Evolutionary conservation across 2,888 invertebrate species (phyloP).

Genomic region (Arrhopalites spinosus): DNA sequence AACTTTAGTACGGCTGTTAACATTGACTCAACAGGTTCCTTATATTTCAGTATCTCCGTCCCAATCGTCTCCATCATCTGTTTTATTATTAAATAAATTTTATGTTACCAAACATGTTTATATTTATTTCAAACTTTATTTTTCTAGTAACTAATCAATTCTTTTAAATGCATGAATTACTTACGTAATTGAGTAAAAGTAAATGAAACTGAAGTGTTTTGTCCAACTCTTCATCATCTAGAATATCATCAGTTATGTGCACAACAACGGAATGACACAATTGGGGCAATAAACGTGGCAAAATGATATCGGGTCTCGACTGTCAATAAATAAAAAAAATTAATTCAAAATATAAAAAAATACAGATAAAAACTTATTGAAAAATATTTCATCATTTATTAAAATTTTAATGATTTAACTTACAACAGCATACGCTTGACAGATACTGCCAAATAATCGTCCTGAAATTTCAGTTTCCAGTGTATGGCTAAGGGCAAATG

Average conservation of each 20-base stretch:
- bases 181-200: constrained; percentile 72
- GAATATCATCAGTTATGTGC: constrained; percentile 68
- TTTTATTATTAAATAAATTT: neutral
- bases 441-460: constrained; percentile 74
- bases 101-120: neutral
- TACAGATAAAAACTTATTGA: neutral
- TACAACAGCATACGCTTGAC: constrained; percentile 65
- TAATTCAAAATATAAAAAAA: neutral
- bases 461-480: constrained; percentile 84
- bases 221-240: constrained; percentile 76
- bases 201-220: constrained; percentile 78
- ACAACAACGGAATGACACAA: constrained; percentile 69
- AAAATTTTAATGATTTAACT: no score
- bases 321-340: constrained; percentile 49
- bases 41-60: constrained; percentile 64
- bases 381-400: no score
- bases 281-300: constrained; percentile 74
- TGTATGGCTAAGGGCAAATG: constrained; percentile 75
- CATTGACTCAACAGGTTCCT: constrained; percentile 62
- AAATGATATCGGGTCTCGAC: constrained; percentile 71
- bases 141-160: no score
- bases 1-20: constrained; percentile 63
- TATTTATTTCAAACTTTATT: no score
- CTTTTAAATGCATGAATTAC: no score
- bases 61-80: constrained; percentile 60